Evolutionary conservation across 1,140 invertebrate genomes (phyloP).

Genomic region (Arion vulgaris): DNA sequence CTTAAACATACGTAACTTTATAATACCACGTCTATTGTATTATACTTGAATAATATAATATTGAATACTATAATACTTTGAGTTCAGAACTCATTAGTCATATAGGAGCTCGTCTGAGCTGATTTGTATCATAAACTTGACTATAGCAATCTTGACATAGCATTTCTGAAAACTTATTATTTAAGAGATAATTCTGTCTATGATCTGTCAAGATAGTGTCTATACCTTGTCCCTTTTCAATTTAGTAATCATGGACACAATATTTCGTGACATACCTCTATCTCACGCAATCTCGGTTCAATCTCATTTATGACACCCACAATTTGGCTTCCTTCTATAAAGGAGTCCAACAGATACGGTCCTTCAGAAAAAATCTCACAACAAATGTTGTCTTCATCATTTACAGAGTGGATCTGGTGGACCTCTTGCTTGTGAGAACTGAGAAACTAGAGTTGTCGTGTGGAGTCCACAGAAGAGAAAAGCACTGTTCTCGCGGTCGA

Average conservation of each 20-base stretch:
- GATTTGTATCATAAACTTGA: too few species aligned
- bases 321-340: slow-evolving; percentile 10
- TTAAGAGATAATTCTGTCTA: too few species aligned
- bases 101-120: too few species aligned
- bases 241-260: background rate
- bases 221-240: too few species aligned
- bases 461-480: background rate
- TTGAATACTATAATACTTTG: too few species aligned
- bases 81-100: too few species aligned
- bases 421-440: background rate
- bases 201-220: too few species aligned
- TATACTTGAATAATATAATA: too few species aligned
- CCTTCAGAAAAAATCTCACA: background rate
- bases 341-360: background rate
- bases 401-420: background rate
- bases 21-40: too few species aligned
- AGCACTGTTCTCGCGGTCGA: background rate
- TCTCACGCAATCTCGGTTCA: background rate
- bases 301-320: background rate
- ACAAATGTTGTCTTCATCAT: background rate
- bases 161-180: too few species aligned
- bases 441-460: slow-evolving; percentile 6
- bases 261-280: background rate
- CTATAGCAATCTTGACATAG: too few species aligned
- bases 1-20: too few species aligned